phyloP scores from a whole-genome alignment of 2,797 vertebrate genomes.

The Pogonophryne albipinna region DNA sequence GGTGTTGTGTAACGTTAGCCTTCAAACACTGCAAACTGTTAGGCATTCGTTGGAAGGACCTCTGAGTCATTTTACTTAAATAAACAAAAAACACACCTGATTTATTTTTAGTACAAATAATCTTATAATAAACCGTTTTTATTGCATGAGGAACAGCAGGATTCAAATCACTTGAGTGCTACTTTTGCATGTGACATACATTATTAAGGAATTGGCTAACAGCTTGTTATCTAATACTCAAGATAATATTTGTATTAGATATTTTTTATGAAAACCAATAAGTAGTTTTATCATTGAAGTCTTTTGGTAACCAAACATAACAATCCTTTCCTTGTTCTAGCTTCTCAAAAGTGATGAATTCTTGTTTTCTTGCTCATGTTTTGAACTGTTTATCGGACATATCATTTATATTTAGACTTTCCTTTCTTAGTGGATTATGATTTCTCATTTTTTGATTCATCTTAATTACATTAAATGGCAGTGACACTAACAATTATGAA shows the following conservation, averaged over 20 bases:
- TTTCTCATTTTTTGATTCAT: neutral
- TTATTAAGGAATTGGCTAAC: neutral
- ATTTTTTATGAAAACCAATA: neutral
- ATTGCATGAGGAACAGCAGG: no score
- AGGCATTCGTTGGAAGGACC: no score
- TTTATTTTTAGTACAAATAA: no score
- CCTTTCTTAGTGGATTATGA: neutral
- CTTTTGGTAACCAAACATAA: neutral
- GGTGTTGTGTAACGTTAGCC: neutral
- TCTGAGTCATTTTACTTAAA: no score
- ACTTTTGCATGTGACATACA: no score
- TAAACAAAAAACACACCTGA: no score
- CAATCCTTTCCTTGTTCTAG: neutral
- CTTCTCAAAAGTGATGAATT: neutral
- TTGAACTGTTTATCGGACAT: neutral
- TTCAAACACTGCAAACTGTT: neutral
- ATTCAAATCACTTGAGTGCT: no score
- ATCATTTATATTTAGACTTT: no score
- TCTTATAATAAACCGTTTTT: no score
- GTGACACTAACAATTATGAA: neutral
- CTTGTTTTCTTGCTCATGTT: neutral
- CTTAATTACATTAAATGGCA: neutral
- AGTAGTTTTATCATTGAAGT: neutral
- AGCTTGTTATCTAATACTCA: neutral
- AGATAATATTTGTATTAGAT: neutral